Evolutionary conservation across 2,113 vertebrate species (phyloP).

Genomic region (Lucifuga dentata): DNA sequence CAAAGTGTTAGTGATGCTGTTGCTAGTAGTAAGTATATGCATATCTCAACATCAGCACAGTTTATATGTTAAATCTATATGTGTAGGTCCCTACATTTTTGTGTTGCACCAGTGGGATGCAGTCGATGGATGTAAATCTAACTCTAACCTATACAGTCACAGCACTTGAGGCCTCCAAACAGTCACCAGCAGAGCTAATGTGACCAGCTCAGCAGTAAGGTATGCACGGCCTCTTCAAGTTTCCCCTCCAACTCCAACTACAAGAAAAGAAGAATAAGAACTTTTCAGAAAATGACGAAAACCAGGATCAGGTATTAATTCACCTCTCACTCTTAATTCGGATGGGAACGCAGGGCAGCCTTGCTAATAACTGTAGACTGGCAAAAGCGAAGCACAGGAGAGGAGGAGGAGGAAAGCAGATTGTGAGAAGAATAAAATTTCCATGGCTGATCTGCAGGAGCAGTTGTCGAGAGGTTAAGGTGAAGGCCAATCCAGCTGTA

Average conservation of each 20-base stretch:
- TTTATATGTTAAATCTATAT: background rate
- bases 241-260: slow-evolving; percentile 46
- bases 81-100: background rate
- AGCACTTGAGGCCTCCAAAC: background rate
- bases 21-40: too few relatives aligned
- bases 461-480: slow-evolving; percentile 86
- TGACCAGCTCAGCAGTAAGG: slow-evolving; percentile 47
- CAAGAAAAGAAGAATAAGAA: slow-evolving; percentile 56
- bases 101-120: background rate
- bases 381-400: slow-evolving; percentile 31
- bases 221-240: slow-evolving; percentile 42
- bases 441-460: slow-evolving; percentile 88
- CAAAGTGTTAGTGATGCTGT: too few relatives aligned
- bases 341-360: slow-evolving; percentile 65
- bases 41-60: background rate
- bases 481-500: slow-evolving; percentile 86
- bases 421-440: slow-evolving; percentile 80
- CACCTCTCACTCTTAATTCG: slow-evolving; percentile 63
- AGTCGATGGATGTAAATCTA: background rate
- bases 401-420: slow-evolving; percentile 40
- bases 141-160: background rate
- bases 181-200: slow-evolving; percentile 5
- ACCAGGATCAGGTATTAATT: slow-evolving; percentile 74
- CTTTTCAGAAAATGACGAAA: slow-evolving; percentile 72
- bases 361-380: slow-evolving; percentile 60